Base-by-base conservation (phyloP, 92 coral and sea anemone species). In the Porites cylindrica region DNA sequence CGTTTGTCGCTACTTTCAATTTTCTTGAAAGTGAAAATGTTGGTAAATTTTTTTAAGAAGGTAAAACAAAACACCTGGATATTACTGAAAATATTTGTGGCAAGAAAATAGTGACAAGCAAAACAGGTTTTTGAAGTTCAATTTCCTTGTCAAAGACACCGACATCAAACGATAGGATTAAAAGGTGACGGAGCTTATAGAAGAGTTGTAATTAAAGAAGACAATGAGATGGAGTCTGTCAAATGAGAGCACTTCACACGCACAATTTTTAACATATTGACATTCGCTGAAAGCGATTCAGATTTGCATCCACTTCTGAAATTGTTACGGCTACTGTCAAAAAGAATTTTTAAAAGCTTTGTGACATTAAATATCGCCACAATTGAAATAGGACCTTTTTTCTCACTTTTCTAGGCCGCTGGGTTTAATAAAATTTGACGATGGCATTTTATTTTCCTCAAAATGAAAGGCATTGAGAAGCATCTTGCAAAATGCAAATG, bases 121-220 rank as follows among this genome's bases (percentile, higher is more conserved):
- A 70, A 82, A 52, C 54, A 52, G 66, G 38, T 38, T 61, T 70
- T 58, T 65, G 77, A 82, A 70, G 78, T 69, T 20, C 24, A 24
- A 43, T 82, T 70, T 70, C 23, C 11, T 32, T 71, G 18, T 70
- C 50, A 82, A 70, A 82, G 58, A 20, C 14, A 60, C 86, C 86
- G 86, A 32, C 78, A 51, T 10, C 52, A 10, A 64, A 47, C 32
- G 60, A 70, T 56, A 70, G 67, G 70, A 60, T 82, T 82, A 13
- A 3, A 82, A 70, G 8, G 21, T 82, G 77, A 24, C 20, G 43
- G 67, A 8, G 21, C 65, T 38, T 0, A 16, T 24, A 51, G 65
- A 53, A 52, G 58, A 18, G 76, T 69, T 54, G 32, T 52, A 81
- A 69, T 70, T 19, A 9, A 53, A 56, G 56, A 29, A 19, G 20